Evolutionary conservation across 2,888 invertebrate species (phyloP), one percentile per base, ranked within the genome.

Genomic region (Thumatha senex): DNA sequence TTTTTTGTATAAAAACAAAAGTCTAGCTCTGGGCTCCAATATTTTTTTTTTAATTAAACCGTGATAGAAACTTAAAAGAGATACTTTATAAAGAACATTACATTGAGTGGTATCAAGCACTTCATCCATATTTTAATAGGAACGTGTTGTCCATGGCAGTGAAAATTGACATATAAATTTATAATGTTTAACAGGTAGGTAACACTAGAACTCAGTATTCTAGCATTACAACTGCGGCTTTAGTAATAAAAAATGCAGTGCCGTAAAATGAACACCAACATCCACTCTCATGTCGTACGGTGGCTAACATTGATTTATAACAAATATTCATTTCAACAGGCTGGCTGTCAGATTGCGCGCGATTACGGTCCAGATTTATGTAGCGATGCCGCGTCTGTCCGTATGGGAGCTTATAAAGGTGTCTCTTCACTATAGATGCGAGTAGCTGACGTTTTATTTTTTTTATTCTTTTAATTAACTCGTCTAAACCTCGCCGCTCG

Each of bases 291-390:
- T 48, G 56, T 53, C 67, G 75, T 78, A 78, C 86, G 77, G 84
- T 84, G 84, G 86, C 88, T 82, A 83, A 84, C 82, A 80, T 80
- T 86, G 88, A 88, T 89, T 87, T 89, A 88, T 88, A 80, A 82
- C 80, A 84, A 88, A 89, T 89, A 87, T 88, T 89, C 86, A 88
- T 88, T 89, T 88, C 84, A 87, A 86, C 86, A 86, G 83, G 76
- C 80, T 75, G 72, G 77, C 81, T 84, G 89, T 87, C 89, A 82
- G 89, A 89, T 88, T 79, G 82, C 67, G 80, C 85, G 57, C 68
- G 88, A 89, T 88, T 84, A 84, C 82, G 65, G 72, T 54, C 72
- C 70, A 82, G 83, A 89, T 85, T 89, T 87, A 89, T 86, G 86
- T 84, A 82, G 78, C 73, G 70, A 67, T 63, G 70, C 71, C 63